phyloP scores from a whole-genome alignment of 2,888 invertebrate genomes.

The Tachystola acroxantha region DNA sequence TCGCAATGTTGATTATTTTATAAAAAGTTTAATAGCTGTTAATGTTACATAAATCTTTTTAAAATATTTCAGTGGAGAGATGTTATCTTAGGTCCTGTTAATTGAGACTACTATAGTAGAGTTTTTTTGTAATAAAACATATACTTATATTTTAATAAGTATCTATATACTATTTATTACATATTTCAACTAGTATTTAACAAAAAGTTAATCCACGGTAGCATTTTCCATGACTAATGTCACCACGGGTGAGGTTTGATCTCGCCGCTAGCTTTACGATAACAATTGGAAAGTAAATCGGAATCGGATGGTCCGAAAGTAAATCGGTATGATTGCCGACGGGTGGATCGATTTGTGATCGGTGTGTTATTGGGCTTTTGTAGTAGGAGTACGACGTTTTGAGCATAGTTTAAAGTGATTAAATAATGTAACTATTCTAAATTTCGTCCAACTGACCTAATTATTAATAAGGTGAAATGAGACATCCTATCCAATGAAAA shows the following conservation, averaged over 20 bases:
- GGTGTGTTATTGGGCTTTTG: constrained; percentile 35
- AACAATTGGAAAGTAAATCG: constrained; percentile 48
- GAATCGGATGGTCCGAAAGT: constrained; percentile 52
- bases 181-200: constrained; percentile 2
- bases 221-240: constrained; percentile 47
- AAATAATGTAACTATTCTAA: too few relatives aligned
- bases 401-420: constrained; percentile 17
- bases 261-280: constrained; percentile 34
- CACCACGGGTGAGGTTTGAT: constrained; percentile 14
- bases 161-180: too few relatives aligned
- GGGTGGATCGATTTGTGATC: constrained; percentile 53
- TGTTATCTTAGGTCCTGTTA: too few relatives aligned
- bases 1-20: not conserved
- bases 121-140: too few relatives aligned
- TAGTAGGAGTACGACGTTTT: constrained; percentile 16
- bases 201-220: constrained; percentile 26
- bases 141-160: too few relatives aligned
- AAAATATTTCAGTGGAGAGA: too few relatives aligned
- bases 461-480: too few relatives aligned
- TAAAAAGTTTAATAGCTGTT: not conserved
- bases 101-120: too few relatives aligned
- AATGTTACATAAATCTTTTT: too few relatives aligned
- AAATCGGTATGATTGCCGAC: constrained; percentile 53
- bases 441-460: too few relatives aligned
- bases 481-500: too few relatives aligned